These are phyloP conservation scores for Osmoderma eremita DNA, from an alignment of 2,888 invertebrate species.

Conservation along the genomic window DNA sequence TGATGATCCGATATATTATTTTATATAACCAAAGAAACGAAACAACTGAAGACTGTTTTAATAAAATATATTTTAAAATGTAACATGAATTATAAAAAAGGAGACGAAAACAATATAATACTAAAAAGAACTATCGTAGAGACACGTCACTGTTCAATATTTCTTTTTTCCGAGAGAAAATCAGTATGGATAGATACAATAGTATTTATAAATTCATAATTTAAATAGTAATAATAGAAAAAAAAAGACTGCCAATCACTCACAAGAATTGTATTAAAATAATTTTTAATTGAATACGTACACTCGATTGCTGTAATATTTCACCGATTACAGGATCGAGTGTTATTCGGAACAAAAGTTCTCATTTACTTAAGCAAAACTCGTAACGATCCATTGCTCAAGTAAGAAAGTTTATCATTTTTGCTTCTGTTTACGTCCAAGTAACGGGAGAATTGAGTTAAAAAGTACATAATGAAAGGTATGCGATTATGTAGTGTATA, in stretches of 20 bases:
- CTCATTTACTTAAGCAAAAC: neutral
- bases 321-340: conserved; percentile 22
- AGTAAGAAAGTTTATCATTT: no score
- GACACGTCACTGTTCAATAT: conserved; percentile 26
- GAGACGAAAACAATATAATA: conserved; percentile 51
- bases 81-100: conserved; percentile 59
- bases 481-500: neutral
- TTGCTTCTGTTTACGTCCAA: no score
- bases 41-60: conserved; percentile 42
- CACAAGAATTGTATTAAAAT: neutral
- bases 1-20: no score
- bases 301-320: conserved; percentile 15
- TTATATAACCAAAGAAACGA: neutral
- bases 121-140: conserved; percentile 37
- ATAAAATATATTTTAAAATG: conserved; percentile 64
- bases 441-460: no score
- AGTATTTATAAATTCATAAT: no score
- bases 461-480: no score
- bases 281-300: neutral
- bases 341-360: neutral
- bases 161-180: conserved; percentile 18
- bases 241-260: conserved; percentile 25
- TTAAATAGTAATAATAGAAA: conserved; percentile 1
- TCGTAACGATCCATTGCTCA: neutral
- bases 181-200: neutral